Base-by-base conservation (phyloP, 37 sponge, comb jelly and placozoan genomes). In the Diacarnus erythraeanus region DNA sequence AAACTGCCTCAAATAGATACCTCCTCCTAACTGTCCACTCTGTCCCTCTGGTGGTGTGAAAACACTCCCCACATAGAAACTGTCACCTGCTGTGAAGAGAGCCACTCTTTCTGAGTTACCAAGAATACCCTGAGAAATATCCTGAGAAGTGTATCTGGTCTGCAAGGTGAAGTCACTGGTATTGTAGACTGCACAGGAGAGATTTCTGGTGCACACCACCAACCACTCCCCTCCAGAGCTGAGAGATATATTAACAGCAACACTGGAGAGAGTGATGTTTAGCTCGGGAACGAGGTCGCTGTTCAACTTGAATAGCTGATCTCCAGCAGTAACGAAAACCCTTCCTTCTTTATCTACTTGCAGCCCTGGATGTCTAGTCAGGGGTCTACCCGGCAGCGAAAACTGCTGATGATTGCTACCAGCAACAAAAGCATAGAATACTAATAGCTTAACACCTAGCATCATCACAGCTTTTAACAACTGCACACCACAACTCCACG, bases 151-250 rank as follows among this genome's bases (percentile, higher is more conserved):
- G n/a, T n/a, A n/a, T n/a, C n/a, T n/a, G n/a, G n/a, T n/a, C n/a
- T n/a, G n/a, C n/a, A n/a, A n/a, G 33, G 9, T 20, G 4, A 79
- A 68, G 79, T 79, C 44, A 34, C 38, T 44, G 15, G 69, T 33
- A 38, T 79, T 42, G 67, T 68, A 79, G 60, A 79, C 57, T 38
- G 33, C 37, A 68, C 79, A 79, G 69, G 79, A 68, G 56, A 56
- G 0, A n/a, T n/a, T n/a, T 12, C 40, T 57, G 25, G 35, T 20
- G 65, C 79, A 79, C 56, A 64, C 79, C 69, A 79, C 67, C 65
- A 79, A 31, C 36, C 57, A 64, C 21, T 41, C 65, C 23, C 69
- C 69, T 18, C 44, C 79, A 68, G 79, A 18, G 31, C 69, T 79
- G 29, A 79, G 69, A 20, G 79, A 59, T 3, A 79, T n/a, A 41